Percentiles rank a stretch among this genome's conserved stretches.
phyloP scores from a whole-genome alignment of 2,888 invertebrate genomes.

The Lasius fuliginosus region DNA sequence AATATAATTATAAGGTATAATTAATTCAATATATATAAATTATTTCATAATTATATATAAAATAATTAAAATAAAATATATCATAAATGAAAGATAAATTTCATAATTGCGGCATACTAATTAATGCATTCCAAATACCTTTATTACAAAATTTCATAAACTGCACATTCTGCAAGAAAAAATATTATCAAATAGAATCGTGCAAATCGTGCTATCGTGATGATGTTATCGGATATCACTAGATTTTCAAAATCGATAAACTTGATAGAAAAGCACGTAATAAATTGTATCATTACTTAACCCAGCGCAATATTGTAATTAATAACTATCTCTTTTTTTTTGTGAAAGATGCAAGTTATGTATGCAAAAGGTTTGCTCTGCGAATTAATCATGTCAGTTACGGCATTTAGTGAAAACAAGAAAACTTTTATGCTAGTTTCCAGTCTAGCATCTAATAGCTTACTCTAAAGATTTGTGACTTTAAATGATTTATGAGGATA shows the following conservation, averaged over 20 bases:
- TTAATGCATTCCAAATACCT: not conserved
- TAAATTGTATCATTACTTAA: not conserved
- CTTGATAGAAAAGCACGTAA: slow-evolving; percentile 25
- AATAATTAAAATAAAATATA: slow-evolving; percentile 7
- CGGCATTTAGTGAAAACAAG: slow-evolving; percentile 28
- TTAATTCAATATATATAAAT: not conserved
- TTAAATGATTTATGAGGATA: slow-evolving; percentile 35
- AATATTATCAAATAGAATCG: not conserved
- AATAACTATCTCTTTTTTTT: slow-evolving; percentile 40
- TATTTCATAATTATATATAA: not conserved
- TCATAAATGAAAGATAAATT: not conserved
- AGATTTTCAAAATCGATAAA: slow-evolving; percentile 37
- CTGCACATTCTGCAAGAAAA: not conserved
- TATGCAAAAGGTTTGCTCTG: slow-evolving; percentile 34
- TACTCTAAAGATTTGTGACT: not conserved
- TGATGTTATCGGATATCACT: slow-evolving; percentile 8
- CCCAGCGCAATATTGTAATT: slow-evolving; percentile 15
- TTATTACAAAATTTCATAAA: not conserved
- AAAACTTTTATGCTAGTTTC: slow-evolving; percentile 1
- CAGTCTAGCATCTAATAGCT: slow-evolving; percentile 14
- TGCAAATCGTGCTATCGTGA: not conserved
- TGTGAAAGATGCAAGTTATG: slow-evolving; percentile 25
- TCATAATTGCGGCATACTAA: not conserved
- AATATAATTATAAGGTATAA: not conserved
- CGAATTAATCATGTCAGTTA: slow-evolving; percentile 50